phyloP scores from a whole-genome alignment of 2,888 invertebrate genomes.

The Xylophagus ater region DNA sequence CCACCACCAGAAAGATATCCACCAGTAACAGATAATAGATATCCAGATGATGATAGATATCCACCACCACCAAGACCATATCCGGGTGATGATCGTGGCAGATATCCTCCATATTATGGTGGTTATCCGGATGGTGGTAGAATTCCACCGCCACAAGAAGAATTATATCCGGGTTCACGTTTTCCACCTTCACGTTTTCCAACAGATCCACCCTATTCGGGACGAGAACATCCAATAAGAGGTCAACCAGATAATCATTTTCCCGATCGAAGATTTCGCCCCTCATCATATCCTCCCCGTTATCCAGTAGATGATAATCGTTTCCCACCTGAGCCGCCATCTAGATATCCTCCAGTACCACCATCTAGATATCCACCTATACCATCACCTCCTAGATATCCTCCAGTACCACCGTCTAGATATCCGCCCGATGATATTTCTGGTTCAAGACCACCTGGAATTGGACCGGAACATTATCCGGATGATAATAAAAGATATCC shows the following conservation, averaged over 20 bases:
- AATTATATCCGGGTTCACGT: conserved; percentile 18
- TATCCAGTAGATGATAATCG: conserved; percentile 40
- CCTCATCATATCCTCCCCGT: conserved; percentile 34
- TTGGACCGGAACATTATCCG: conserved; percentile 38
- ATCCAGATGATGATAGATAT: conserved; percentile 21
- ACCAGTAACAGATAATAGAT: conserved; percentile 13
- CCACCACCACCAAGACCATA: conserved; percentile 21
- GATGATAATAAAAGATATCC: conserved; percentile 44
- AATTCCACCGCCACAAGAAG: conserved; percentile 2
- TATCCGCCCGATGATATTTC: conserved; percentile 37
- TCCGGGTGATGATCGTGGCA: conserved; percentile 20
- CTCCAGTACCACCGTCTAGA: background rate
- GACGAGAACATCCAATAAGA: conserved; percentile 29
- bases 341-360: conserved; percentile 15
- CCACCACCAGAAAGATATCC: conserved; percentile 12
- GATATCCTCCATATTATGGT: conserved; percentile 25
- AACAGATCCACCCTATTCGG: conserved; percentile 25
- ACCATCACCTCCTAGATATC: conserved; percentile 22
- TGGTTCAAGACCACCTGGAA: conserved; percentile 32
- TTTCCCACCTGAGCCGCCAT: conserved; percentile 33
- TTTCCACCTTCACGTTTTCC: conserved; percentile 24
- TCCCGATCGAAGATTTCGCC: conserved; percentile 38
- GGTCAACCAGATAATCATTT: conserved; percentile 37
- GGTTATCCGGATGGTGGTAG: conserved; percentile 14
- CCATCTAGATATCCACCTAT: conserved; percentile 27